Base-by-base conservation (phyloP, 1,140 invertebrate species). In the Hycleus phaleratus region DNA sequence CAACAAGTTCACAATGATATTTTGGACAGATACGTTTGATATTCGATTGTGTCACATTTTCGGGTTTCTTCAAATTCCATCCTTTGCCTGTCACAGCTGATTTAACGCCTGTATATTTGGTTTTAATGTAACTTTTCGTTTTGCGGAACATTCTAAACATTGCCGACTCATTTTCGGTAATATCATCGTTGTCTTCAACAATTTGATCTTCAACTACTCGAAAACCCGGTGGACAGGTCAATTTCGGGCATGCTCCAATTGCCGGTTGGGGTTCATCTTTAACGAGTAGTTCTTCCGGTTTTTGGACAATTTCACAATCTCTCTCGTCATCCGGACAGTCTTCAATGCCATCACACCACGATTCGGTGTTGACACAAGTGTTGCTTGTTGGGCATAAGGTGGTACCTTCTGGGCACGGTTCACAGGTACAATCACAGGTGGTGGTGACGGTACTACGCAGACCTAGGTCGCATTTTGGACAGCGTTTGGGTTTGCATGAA, bases 271-370 rank as follows among this genome's bases (percentile, higher is more conserved):
- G 32, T 7, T 32, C 32, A 7, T 32, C 32, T 32, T 32, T 32
- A 7, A 32, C 32, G 32, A 32, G 32, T 32, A 32, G 7, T 7
- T 32, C 32, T 32, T 2, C 32, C 4, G 32, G 32, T 32, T 5
- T 63, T 60, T 0, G 4, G 4, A 32, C 32, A 32, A 32, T 32
- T 32, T 12, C 66, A 68, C 90, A 93, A 54, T 83, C 75, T 2
- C 75, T 72, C 73, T 95, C 91, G 74, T 95, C 91, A 73, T 92
- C 88, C 2, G 84, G 82, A 71, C 91, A 95, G 68, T 95, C 85
- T 60, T 84, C 78, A 0, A 91, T 73, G 0, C 90, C 90, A 70
- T 95, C 83, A 73, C 91, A 95, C 86, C 89, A 91, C 1, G 77
- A 73, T 1, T 78, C 74, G 54, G 81, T 76, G 1, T 85, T 76